Base-by-base conservation (phyloP, 2,113 vertebrate genomes). In the Anser cygnoides region DNA sequence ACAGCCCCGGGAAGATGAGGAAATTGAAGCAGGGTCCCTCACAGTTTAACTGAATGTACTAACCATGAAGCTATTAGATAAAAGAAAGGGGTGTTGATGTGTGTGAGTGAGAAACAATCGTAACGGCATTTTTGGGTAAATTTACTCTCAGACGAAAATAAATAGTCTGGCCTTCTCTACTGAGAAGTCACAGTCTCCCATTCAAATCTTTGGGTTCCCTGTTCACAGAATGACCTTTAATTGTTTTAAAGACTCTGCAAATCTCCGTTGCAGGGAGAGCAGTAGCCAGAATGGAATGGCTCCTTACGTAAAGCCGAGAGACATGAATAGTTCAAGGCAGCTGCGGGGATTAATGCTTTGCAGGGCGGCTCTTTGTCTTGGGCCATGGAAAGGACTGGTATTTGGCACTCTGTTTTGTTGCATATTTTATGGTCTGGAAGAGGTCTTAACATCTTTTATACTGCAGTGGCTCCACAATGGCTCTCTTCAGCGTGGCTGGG, bases 391-490 rank as follows among this genome's bases (percentile, higher is more conserved):
- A 89, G 92, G 89, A 92, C 93, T 94, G 96, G 96, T 96, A 96
- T 96, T 97, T 97, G 96, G 95, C 96, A 93, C 77, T 94, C 92
- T 52, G 84, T 66, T 95, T 97, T 84, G 89, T 95, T 97, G 95
- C 95, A 97, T 97, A 97, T 96, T 97, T 96, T 96, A 96, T 97
- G 95, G 96, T 97, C 96, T 97, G 95, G 95, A 96, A 96, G 92
- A 96, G 92, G 92, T 80, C 95, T 97, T 93, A 93, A 82, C 89
- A 94, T 92, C 91, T 94, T 96, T 96, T 91, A 84, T 87, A 85
- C 93, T 59, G 70, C 62, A 93, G 54, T 70, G 8, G 12, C 75
- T 94, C 77, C 77, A 93, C 93, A 97, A 73, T 91, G 87, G 70
- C 50, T 95, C 80, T 73, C 92, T 94, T 93, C 90, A 93, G 93